Evolutionary conservation across 2,888 invertebrate genomes (phyloP).

Genomic region (Acleris sparsana): DNA sequence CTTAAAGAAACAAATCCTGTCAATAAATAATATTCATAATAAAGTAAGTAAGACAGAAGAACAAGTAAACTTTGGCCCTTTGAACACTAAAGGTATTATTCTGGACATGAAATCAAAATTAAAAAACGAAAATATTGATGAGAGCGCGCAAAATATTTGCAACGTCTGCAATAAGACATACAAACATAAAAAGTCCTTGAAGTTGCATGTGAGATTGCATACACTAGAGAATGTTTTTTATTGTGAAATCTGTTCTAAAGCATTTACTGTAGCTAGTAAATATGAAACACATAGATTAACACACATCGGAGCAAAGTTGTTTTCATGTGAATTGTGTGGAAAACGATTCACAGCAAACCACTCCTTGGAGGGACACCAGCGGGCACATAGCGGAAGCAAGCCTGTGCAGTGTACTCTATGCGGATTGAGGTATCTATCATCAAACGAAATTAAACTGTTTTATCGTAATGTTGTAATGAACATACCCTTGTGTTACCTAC

Average conservation of each 20-base stretch:
- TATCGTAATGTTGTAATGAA: too few species aligned
- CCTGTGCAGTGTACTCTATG: conserved; percentile 41
- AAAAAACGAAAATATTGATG: neutral
- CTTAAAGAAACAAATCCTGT: neutral
- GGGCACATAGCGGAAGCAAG: conserved; percentile 46
- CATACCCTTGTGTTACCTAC: too few species aligned
- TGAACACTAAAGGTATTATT: conserved; percentile 6
- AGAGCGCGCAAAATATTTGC: neutral
- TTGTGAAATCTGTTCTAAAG: conserved; percentile 38
- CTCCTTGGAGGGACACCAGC: conserved; percentile 57
- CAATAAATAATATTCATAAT: neutral
- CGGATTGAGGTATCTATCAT: conserved; percentile 38
- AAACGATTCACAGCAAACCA: conserved; percentile 57
- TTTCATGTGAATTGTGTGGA: conserved; percentile 55
- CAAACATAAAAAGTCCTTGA: conserved; percentile 35
- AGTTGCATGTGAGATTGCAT: conserved; percentile 35
- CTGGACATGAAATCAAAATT: conserved; percentile 1
- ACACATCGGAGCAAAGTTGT: conserved; percentile 61
- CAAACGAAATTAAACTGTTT: too few species aligned
- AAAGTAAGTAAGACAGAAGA: neutral
- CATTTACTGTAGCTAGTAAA: conserved; percentile 44
- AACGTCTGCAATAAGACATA: conserved; percentile 17
- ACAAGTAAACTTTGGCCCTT: neutral
- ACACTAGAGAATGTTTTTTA: conserved; percentile 18
- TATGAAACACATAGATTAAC: conserved; percentile 56